Evolutionary conservation across 2,113 vertebrate species (phyloP).

Genomic region (Proteles cristata): DNA sequence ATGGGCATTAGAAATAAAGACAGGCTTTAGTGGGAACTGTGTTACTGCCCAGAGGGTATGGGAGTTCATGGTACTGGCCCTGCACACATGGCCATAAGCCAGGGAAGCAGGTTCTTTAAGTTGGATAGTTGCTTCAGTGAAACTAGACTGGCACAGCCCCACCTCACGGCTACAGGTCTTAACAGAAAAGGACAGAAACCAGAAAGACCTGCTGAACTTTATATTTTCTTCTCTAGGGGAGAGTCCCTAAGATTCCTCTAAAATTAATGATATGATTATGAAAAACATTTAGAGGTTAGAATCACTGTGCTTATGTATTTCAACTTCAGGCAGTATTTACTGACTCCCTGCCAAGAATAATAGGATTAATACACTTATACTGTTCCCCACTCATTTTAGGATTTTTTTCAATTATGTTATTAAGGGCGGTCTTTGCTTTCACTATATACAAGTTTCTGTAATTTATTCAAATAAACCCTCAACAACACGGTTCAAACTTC

Average conservation of each 20-base stretch:
- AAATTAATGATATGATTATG: not conserved
- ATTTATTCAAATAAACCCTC: not conserved
- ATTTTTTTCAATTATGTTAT: not conserved
- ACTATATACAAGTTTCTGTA: not conserved
- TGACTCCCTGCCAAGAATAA: not conserved
- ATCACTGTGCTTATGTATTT: not conserved
- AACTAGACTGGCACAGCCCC: not conserved
- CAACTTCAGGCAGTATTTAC: not conserved
- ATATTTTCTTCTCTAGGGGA: not conserved
- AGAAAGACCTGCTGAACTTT: not conserved
- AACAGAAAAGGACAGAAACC: conserved; percentile 39
- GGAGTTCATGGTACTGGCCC: not conserved
- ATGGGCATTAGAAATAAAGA: not conserved
- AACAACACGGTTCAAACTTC: not conserved
- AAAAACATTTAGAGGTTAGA: not conserved
- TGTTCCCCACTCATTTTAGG: not conserved
- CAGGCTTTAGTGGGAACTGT: not conserved
- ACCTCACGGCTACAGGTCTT: not conserved
- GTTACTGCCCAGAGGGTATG: not conserved
- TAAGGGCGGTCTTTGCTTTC: not conserved
- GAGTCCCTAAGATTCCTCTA: not conserved
- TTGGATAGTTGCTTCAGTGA: not conserved
- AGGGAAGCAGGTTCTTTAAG: not conserved
- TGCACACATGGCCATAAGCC: not conserved
- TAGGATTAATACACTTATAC: not conserved